Evolutionary conservation across 2,888 invertebrate species (phyloP).

Genomic region (Rotaria socialis): DNA sequence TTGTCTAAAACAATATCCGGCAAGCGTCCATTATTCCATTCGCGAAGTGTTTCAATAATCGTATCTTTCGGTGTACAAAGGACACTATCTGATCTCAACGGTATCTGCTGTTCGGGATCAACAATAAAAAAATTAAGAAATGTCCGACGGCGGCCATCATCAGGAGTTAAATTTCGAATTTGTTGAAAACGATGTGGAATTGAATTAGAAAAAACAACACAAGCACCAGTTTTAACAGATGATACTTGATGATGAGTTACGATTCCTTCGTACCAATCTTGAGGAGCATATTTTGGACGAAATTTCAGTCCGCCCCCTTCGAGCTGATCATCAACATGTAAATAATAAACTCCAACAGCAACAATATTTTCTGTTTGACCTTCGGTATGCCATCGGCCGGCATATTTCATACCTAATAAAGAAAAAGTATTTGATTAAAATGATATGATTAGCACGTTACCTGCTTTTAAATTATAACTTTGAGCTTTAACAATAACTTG

Average conservation of each 20-base stretch:
- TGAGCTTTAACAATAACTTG: constrained; percentile 9
- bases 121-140: constrained; percentile 21
- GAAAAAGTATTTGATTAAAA: neutral
- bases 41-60: neutral
- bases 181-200: constrained; percentile 8
- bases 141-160: neutral
- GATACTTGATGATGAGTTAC: neutral
- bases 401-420: constrained; percentile 20
- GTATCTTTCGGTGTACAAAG: neutral
- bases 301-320: constrained; percentile 4
- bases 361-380: constrained; percentile 24
- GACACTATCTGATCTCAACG: neutral
- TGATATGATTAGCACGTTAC: neutral
- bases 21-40: neutral
- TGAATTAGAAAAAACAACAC: neutral
- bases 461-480: constrained; percentile 20
- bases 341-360: constrained; percentile 4
- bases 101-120: neutral
- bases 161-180: neutral
- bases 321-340: neutral
- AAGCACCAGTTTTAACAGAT: neutral
- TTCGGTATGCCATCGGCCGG: constrained; percentile 28
- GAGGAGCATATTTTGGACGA: neutral
- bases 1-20: neutral
- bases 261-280: neutral